A percentile compares a stretch with the other conserved stretches of the same genome.
Evolutionary conservation across 2,797 vertebrate species (phyloP).

Genomic region (Enteromius mattozi): DNA sequence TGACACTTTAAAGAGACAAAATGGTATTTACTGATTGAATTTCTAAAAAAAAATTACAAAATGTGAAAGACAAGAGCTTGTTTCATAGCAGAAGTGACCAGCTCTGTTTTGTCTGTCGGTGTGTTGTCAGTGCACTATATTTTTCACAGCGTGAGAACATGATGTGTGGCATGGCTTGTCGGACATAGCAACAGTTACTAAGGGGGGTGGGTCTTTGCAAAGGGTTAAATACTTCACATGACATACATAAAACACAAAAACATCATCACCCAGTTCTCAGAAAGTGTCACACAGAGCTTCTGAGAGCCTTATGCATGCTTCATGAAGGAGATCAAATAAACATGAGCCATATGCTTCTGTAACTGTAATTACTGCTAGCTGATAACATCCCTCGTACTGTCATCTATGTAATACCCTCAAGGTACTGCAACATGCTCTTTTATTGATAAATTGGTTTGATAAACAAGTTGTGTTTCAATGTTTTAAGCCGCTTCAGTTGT

Average conservation of each 20-base stretch:
- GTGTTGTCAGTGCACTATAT: too few relatives aligned
- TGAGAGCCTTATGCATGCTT: neutral
- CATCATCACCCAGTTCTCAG: too few relatives aligned
- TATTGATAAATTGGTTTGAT: neutral
- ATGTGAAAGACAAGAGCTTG: too few relatives aligned
- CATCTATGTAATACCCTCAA: neutral
- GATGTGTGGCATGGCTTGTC: too few relatives aligned
- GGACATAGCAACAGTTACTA: too few relatives aligned
- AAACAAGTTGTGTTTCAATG: neutral
- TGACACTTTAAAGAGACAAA: too few relatives aligned
- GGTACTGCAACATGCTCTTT: neutral
- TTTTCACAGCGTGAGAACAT: too few relatives aligned
- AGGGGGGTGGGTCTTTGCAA: too few relatives aligned
- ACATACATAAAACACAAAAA: neutral
- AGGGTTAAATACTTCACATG: neutral
- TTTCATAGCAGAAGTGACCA: too few relatives aligned
- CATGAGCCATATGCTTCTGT: neutral
- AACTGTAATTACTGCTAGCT: neutral
- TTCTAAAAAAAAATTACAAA: too few relatives aligned
- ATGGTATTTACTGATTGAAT: too few relatives aligned
- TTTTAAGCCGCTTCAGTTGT: neutral
- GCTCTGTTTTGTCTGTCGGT: too few relatives aligned
- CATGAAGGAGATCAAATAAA: conserved; percentile 6
- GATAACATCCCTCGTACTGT: neutral
- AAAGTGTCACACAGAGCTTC: neutral